phyloP scores from a whole-genome alignment of 2,797 vertebrate genomes.

The Paedocypris micromegethes region DNA sequence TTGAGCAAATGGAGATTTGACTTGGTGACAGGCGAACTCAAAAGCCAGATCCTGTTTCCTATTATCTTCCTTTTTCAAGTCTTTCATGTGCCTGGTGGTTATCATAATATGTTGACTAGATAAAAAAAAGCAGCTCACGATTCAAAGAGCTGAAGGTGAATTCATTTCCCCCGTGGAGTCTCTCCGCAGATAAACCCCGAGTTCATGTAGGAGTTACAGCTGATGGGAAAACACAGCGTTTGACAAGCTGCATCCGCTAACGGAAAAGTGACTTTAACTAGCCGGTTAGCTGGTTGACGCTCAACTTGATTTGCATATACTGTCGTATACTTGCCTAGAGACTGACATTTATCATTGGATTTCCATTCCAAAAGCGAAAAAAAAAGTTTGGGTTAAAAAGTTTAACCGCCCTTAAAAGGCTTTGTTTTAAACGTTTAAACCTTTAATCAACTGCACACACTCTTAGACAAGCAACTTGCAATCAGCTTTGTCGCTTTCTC shows the following conservation, averaged over 20 bases:
- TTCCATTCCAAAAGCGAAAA: too few species aligned
- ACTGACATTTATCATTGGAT: too few species aligned
- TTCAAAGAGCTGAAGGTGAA: conserved; percentile 24
- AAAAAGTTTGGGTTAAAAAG: too few species aligned
- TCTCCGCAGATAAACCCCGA: background rate
- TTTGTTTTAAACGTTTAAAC: too few species aligned
- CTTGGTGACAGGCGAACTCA: too few species aligned
- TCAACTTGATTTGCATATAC: too few species aligned
- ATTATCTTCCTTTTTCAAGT: conserved; percentile 9
- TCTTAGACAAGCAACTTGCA: too few species aligned
- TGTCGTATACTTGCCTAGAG: too few species aligned
- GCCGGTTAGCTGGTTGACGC: conserved; percentile 4
- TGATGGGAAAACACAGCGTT: conserved; percentile 16
- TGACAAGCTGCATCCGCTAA: conserved; percentile 28
- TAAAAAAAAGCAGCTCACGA: conserved; percentile 10
- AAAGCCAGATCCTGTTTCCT: conserved; percentile 20
- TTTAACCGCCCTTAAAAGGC: too few species aligned
- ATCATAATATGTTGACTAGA: background rate
- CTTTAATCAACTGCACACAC: too few species aligned
- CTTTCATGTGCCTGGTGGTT: background rate
- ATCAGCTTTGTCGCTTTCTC: too few species aligned
- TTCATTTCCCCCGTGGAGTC: background rate
- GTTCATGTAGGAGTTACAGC: conserved; percentile 1
- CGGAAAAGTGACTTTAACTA: conserved; percentile 14
- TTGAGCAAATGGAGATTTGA: too few species aligned